Percentiles rank a stretch among this genome's conserved stretches.
These are phyloP conservation scores for Callipepla californica DNA, from an alignment of 2,113 vertebrate genomes.

Conservation along the genomic window DNA sequence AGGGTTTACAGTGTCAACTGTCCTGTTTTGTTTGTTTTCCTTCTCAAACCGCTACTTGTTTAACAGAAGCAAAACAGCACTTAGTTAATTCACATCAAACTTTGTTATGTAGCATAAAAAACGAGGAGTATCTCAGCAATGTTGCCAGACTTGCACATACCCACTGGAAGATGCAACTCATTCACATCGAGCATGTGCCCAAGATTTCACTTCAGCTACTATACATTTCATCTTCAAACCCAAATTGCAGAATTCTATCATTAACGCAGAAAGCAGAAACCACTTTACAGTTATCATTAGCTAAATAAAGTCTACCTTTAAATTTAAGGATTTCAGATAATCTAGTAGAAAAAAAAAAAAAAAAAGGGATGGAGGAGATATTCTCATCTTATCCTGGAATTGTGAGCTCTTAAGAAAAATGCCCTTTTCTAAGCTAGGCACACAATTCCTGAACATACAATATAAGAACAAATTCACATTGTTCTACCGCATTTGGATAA, in stretches of 20 bases:
- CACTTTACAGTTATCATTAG: background rate
- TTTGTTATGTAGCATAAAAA: background rate
- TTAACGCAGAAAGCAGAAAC: background rate
- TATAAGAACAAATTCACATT: background rate
- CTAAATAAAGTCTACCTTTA: background rate
- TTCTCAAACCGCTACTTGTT: background rate
- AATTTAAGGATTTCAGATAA: background rate
- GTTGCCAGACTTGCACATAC: accelerated
- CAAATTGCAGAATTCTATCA: accelerated
- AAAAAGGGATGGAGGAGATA: background rate
- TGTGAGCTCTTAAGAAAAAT: background rate
- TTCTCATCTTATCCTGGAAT: background rate
- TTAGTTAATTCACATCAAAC: background rate
- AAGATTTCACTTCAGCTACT: background rate
- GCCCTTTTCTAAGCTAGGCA: background rate
- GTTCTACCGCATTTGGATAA: background rate
- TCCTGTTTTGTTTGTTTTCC: conserved; percentile 4
- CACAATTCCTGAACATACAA: background rate
- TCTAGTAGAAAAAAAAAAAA: accelerated
- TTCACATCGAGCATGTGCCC: accelerated
- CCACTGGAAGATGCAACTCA: background rate
- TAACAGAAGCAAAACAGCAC: background rate
- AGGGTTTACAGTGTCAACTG: conserved; percentile 18
- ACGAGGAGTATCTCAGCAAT: background rate
- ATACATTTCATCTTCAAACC: background rate